Evolutionary conservation across 1,140 invertebrate genomes (phyloP), one percentile per base, ranked within the genome.

Genomic region (Rhagoletis pomonella): DNA sequence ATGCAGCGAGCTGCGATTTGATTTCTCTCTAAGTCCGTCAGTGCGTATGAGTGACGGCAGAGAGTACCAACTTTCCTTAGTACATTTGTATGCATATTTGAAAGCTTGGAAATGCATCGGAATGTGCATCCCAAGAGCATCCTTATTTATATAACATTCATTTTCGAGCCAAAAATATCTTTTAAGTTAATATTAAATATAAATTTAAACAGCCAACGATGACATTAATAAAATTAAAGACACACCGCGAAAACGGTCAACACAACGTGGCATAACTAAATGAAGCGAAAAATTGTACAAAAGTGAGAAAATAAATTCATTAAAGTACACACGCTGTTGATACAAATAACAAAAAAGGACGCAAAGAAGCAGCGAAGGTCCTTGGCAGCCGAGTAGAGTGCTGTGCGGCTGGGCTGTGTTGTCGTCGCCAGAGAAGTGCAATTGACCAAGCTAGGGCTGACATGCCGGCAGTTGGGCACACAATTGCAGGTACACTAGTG

Each of bases 281-380:
- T 81, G 73, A 81, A 81, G 73, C 47, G 73, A 81, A 81, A 81
- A 81, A 55, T 81, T 58, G 4, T n/a, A 81, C 73, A 81, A 81
- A 81, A 81, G 47, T 7, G 47, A 81, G 17, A 14, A 81, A 81
- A 81, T 81, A 81, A 81, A 81, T 42, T 81, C 73, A 81, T 81
- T 81, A 81, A 12, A n/a, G 14, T 73, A 14, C 67, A 73, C 42
- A 73, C 14, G 42, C 42, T 14, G 42, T 12, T 17, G 12, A 44
- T 17, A 81, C 47, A 55, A 50, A 55, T 17, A 19, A 10, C 10
- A 55, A 17, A 50, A 17, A 29, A 55, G 73, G 1, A 12, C 29
- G 29, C 29, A 6, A 81, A 14, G 73, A n/a, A 62, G n/a, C 4
- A 62, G 12, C n/a, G 60, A 62, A n/a, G n/a, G 60, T 4, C 60